Base-by-base conservation (phyloP, 1,140 invertebrate genomes). In the Cyclargus thomasi region DNA sequence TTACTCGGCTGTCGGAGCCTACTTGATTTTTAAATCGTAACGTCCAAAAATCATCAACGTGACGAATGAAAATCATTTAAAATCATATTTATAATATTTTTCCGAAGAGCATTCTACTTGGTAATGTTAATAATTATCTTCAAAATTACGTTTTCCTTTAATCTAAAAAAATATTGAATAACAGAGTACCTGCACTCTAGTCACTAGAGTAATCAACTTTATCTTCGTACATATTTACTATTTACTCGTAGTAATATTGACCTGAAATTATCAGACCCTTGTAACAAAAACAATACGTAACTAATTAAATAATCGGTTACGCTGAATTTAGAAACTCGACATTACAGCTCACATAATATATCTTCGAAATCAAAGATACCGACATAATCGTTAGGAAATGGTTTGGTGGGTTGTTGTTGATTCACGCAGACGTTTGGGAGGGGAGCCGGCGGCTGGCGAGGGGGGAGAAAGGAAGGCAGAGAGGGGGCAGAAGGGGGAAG, bases 321-420 rank as follows among this genome's bases (percentile, higher is more conserved):
- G 29, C 29, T 29, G 29, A 29, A 4, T 29, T 29, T 7, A 29
- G 8, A 29, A 29, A 29, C 29, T 8, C 10, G 39, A 1, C 39
- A 3, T 47, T 47, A 47, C 5, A 47, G 10, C 39, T 3, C 39
- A 47, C 39, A 14, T 47, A 16, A 47, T 11, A 14, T 47, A 16
- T 47, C 1, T 29, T 47, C 39, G 5, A 73, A 75, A 71, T 77
- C 71, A 74, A 78, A 80, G 67, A 70, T 20, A 69, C 72, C 75
- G 66, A 62, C 68, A 67, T 67, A 76, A 77, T 64, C 65, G 67
- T 75, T 85, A 77, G 84, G 84, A 85, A 86, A 85, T 80, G 76
- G 77, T 81, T 73, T 62, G 73, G 67, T 35, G 62, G 73, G 65
- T 55, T 64, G 69, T 71, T 71, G 73, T 72, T 75, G 72, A 78